Percentiles rank a stretch among this genome's conserved stretches.
Evolutionary conservation across 2,797 vertebrate genomes (phyloP).

Genomic region (Thripadectes ignobilis): DNA sequence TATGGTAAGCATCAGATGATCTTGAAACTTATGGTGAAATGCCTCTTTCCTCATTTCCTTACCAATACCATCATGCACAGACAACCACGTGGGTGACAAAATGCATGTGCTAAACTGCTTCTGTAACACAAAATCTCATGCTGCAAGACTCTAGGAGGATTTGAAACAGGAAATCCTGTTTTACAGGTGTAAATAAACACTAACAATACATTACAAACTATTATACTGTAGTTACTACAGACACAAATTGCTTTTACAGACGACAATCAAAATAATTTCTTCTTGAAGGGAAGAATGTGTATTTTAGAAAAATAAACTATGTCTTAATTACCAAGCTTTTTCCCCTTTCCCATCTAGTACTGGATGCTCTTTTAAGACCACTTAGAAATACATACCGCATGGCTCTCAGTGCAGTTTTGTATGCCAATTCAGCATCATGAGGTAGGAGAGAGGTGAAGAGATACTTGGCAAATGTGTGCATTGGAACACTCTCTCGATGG

Average conservation of each 20-base stretch:
- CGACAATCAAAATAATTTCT: neutral
- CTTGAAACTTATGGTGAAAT: neutral
- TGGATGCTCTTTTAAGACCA: neutral
- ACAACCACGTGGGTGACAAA: neutral
- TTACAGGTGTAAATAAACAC: neutral
- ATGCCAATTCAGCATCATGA: conserved; percentile 96
- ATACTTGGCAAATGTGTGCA: conserved; percentile 99
- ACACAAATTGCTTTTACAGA: neutral
- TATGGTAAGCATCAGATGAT: neutral
- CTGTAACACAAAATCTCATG: neutral
- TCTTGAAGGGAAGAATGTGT: neutral
- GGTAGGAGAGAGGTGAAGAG: conserved; percentile 98
- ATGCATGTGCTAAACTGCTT: neutral
- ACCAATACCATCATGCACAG: neutral
- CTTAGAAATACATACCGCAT: conserved; percentile 87
- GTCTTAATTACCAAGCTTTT: neutral
- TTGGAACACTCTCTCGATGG: conserved; percentile 96
- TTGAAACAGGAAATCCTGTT: neutral
- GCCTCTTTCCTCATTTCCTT: neutral
- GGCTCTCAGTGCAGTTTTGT: conserved; percentile 97
- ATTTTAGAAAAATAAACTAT: neutral
- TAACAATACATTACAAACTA: neutral
- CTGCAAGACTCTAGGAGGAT: neutral
- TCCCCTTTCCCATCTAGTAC: neutral
- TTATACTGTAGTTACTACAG: neutral